Evolutionary conservation across 1,140 invertebrate genomes (phyloP).

Genomic region (Euwallacea similis): DNA sequence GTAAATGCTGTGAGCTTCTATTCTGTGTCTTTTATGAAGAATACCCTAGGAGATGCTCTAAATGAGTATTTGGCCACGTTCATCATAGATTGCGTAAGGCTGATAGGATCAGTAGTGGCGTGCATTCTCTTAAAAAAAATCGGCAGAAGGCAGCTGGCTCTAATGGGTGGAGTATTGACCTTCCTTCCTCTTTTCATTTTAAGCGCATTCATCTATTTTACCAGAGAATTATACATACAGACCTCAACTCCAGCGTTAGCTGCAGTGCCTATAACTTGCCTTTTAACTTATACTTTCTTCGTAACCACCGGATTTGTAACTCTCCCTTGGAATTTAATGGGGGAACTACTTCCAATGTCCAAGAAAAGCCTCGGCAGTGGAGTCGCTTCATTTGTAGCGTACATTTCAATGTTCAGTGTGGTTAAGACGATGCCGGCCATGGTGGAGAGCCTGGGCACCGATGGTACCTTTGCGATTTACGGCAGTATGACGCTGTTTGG

Average conservation of each 20-base stretch:
- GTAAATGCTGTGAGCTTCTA: slow-evolving; percentile 75
- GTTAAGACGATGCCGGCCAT: slow-evolving; percentile 70
- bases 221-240: background rate
- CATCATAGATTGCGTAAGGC: slow-evolving; percentile 68
- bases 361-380: slow-evolving; percentile 63
- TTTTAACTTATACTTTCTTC: slow-evolving; percentile 62
- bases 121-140: slow-evolving; percentile 63
- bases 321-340: slow-evolving; percentile 71
- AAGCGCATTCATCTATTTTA: slow-evolving; percentile 47
- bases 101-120: slow-evolving; percentile 62
- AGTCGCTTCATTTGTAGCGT: slow-evolving; percentile 65
- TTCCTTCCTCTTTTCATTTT: slow-evolving; percentile 58
- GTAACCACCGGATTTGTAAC: slow-evolving; percentile 63
- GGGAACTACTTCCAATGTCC: slow-evolving; percentile 64
- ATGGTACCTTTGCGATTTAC: slow-evolving; percentile 70
- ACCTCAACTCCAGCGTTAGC: background rate
- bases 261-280: slow-evolving; percentile 55
- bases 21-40: slow-evolving; percentile 64
- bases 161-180: slow-evolving; percentile 62
- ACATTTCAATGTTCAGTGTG: slow-evolving; percentile 68
- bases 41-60: slow-evolving; percentile 56
- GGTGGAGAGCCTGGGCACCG: slow-evolving; percentile 60
- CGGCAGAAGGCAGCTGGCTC: slow-evolving; percentile 59
- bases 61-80: slow-evolving; percentile 65
- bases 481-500: slow-evolving; percentile 66